Evolutionary conservation across 2,888 invertebrate species (phyloP).

Genomic region (Diplolepis rosae): DNA sequence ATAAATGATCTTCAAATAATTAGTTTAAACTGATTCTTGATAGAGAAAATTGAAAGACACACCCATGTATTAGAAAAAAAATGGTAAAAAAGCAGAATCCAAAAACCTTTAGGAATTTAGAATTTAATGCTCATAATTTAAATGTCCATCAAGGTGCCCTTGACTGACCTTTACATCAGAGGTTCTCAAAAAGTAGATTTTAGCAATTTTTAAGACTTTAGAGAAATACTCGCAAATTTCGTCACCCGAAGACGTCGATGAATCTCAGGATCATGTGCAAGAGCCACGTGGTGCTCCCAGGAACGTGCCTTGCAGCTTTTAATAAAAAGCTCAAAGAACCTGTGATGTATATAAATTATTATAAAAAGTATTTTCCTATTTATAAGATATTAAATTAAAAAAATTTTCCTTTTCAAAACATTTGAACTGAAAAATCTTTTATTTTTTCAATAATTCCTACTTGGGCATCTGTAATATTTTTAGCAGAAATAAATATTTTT

Average conservation of each 20-base stretch:
- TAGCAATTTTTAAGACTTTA: neutral
- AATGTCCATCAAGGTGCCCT: constrained; percentile 67
- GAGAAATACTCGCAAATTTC: constrained; percentile 10
- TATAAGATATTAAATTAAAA: too few species aligned
- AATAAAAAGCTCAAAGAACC: neutral
- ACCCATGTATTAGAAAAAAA: neutral
- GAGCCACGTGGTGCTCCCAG: constrained; percentile 9
- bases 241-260: constrained; percentile 9
- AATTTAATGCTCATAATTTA: constrained; percentile 42
- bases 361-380: neutral
- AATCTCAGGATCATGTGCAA: constrained; percentile 3
- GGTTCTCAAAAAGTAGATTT: constrained; percentile 54
- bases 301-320: neutral
- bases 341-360: neutral
- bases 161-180: constrained; percentile 60
- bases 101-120: constrained; percentile 50
- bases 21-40: too few species aligned
- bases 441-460: too few species aligned
- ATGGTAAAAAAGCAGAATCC: constrained; percentile 28
- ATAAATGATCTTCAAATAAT: too few species aligned
- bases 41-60: neutral
- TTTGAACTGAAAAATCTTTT: too few species aligned
- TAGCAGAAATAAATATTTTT: too few species aligned
- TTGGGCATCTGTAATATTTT: too few species aligned
- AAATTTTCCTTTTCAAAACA: too few species aligned